Percentiles rank a stretch among this genome's conserved stretches.
These are phyloP conservation scores for Ciconia stormi DNA, from an alignment of 2,113 vertebrate species.

Conservation along the genomic window DNA sequence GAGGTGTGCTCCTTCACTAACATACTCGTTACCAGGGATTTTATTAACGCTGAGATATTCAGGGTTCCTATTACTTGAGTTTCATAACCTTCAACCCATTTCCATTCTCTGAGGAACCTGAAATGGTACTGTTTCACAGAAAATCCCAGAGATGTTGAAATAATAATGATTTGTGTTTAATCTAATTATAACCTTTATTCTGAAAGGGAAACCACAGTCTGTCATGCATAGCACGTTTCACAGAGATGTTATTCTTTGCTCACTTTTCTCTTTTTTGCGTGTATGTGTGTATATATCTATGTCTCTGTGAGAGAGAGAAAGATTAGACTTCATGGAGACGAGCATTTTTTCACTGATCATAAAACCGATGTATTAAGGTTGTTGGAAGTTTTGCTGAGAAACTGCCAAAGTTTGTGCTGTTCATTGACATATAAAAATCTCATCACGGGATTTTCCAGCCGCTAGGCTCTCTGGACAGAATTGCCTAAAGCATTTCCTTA, in stretches of 20 bases:
- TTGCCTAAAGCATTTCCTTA: not conserved
- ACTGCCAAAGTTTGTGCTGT: not conserved
- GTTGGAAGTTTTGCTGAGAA: not conserved
- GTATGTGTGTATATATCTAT: not conserved
- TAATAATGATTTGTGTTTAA: not conserved
- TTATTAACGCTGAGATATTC: not conserved
- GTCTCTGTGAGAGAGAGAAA: not conserved
- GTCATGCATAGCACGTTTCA: not conserved
- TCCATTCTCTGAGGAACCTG: not conserved
- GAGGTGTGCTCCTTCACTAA: not conserved
- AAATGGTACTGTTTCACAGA: not conserved
- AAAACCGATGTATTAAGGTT: not conserved
- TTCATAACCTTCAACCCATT: not conserved
- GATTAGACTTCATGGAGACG: not conserved
- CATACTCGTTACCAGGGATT: fast-evolving
- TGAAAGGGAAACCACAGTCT: not conserved
- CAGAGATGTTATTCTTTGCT: not conserved
- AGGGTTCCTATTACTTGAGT: not conserved
- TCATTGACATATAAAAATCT: not conserved
- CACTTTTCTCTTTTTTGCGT: not conserved
- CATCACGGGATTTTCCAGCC: not conserved
- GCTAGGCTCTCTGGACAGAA: not conserved
- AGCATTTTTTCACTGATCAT: not conserved
- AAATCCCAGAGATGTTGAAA: not conserved
- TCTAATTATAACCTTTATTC: not conserved